These are phyloP conservation scores for Magallana angulata DNA, from an alignment of 1,140 invertebrate genomes.

Conservation along the genomic window DNA sequence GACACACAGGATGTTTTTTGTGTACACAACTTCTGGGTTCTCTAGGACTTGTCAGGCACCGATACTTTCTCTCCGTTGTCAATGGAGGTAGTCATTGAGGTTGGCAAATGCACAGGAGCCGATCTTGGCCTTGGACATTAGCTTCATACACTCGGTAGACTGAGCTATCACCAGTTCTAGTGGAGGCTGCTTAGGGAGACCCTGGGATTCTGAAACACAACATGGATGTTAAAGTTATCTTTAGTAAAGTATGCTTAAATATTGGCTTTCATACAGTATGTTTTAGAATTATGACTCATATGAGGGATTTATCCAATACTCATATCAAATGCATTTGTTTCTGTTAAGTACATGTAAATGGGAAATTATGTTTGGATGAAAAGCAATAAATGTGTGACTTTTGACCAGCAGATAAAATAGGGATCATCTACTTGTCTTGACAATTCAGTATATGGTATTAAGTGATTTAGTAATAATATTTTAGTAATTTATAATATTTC, in stretches of 20 bases:
- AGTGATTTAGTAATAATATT: too few species aligned
- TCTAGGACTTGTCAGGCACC: slow-evolving; percentile 3
- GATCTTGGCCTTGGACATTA: slow-evolving; percentile 93
- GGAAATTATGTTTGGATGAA: too few species aligned
- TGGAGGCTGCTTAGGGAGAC: slow-evolving; percentile 92
- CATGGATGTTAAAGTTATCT: not conserved
- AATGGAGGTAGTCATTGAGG: slow-evolving; percentile 77
- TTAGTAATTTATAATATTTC: too few species aligned
- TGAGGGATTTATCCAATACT: too few species aligned
- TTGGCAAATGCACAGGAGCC: slow-evolving; percentile 96
- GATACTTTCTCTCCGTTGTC: slow-evolving; percentile 45
- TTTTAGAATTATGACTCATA: too few species aligned
- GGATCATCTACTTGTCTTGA: too few species aligned
- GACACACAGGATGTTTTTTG: not conserved
- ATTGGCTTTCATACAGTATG: too few species aligned
- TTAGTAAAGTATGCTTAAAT: too few species aligned
- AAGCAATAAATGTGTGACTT: not conserved
- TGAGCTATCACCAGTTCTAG: slow-evolving; percentile 95
- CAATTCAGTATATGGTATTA: too few species aligned
- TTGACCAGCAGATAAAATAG: too few species aligned
- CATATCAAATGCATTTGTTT: too few species aligned
- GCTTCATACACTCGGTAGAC: slow-evolving; percentile 90
- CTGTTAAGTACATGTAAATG: too few species aligned
- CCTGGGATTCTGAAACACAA: slow-evolving; percentile 88
- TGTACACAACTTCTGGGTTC: not conserved